phyloP scores from a whole-genome alignment of 2,113 vertebrate species.

The Otolemur garnettii region DNA sequence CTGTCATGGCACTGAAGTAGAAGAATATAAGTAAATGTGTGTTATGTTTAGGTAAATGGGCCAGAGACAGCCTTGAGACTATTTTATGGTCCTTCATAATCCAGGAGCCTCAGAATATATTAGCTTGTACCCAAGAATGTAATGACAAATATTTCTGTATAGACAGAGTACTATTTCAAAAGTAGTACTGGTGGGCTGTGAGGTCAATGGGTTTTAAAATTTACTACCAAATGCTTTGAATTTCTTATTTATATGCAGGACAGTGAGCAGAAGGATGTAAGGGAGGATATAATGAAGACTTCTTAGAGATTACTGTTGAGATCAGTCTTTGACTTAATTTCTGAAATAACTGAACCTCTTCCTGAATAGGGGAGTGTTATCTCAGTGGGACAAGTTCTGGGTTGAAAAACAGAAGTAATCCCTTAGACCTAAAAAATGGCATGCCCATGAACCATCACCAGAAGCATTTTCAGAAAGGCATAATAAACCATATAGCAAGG shows the following conservation, averaged over 20 bases:
- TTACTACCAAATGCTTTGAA: neutral
- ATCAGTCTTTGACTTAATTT: slow-evolving; percentile 9
- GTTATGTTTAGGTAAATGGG: neutral
- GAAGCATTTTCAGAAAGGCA: neutral
- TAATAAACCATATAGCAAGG: neutral
- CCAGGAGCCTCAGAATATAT: neutral
- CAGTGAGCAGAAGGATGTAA: neutral
- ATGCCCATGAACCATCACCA: neutral
- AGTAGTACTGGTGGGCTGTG: neutral
- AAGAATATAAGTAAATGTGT: neutral
- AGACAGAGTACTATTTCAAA: neutral
- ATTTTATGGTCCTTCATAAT: neutral
- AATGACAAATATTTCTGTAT: neutral
- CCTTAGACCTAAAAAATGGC: neutral
- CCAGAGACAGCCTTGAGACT: neutral
- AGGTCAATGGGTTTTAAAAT: neutral
- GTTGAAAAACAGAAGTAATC: neutral
- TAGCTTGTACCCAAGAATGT: neutral
- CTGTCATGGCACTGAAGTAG: neutral
- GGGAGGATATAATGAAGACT: neutral
- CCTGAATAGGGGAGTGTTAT: neutral
- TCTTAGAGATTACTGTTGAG: neutral
- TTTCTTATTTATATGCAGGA: slow-evolving; percentile 8
- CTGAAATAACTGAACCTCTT: neutral
- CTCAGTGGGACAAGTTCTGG: neutral